Base-by-base conservation (phyloP, 1,140 invertebrate species). In the Ectropis grisescens region DNA sequence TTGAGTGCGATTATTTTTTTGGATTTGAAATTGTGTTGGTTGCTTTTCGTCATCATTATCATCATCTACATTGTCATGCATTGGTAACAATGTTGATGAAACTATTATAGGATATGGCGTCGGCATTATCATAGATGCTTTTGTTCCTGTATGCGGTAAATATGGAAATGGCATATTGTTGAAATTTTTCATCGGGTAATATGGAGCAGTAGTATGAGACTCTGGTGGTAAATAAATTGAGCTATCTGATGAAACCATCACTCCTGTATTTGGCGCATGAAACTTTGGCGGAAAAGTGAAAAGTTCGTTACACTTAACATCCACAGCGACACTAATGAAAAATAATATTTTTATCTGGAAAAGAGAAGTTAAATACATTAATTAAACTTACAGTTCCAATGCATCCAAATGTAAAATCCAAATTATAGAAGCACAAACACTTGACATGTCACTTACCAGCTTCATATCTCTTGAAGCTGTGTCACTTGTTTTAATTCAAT, bases 391-490 rank as follows among this genome's bases (percentile, higher is more conserved):
- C 45, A 34, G 14, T 41, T 30, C 29, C 10, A 22, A 28, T 12
- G 11, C n/a, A 29, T 37, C 41, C 37, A 43, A 37, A 41, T 2
- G 10, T 3, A 31, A 16, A 49, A 58, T 62, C 47, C 56, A 47
- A 41, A 28, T n/a, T 33, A 15, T 39, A 49, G 58, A 45, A 50
- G 13, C 56, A 64, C 58, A 33, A 51, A 29, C 44, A 51, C 53
- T 40, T 56, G n/a, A n/a, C n/a, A n/a, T n/a, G 33, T 48, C 67
- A 74, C 70, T 69, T 71, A 76, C 76, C 59, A 67, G 69, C 69
- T 67, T 78, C 76, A 78, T 81, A 53, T 61, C 58, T 43, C 33
- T 43, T 65, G 64, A 74, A 74, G 59, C 61, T 61, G 56, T 54
- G 29, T 26, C 31, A 39, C 32, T 16, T 46, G 16, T 43, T 51